Percentiles rank a stretch among this genome's conserved stretches.
These are phyloP conservation scores for Zosterops lateralis DNA, from an alignment of 2,113 vertebrate genomes.

Conservation along the genomic window DNA sequence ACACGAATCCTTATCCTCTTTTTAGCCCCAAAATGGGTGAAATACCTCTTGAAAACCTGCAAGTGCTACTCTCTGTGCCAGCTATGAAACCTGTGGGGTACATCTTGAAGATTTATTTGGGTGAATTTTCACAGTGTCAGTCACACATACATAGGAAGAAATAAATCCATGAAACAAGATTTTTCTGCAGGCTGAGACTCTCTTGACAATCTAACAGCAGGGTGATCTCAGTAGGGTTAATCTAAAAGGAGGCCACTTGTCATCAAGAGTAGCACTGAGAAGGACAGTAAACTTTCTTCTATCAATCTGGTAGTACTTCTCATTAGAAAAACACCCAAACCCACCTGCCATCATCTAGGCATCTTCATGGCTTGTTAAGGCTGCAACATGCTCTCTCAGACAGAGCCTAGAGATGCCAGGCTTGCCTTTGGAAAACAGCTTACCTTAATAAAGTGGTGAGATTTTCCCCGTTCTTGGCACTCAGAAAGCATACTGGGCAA, in stretches of 20 bases:
- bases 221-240: neutral
- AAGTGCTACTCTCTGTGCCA: neutral
- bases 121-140: neutral
- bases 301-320: neutral
- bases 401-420: neutral
- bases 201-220: neutral
- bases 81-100: neutral
- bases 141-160: fast-evolving
- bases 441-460: slow-evolving; percentile 5
- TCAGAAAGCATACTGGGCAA: neutral
- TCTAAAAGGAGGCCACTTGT: neutral
- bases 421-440: slow-evolving; percentile 16
- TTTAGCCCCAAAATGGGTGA: neutral
- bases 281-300: neutral
- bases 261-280: neutral
- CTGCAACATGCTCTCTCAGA: neutral
- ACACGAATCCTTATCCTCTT: neutral
- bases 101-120: neutral
- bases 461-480: slow-evolving; percentile 23
- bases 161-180: neutral
- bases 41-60: neutral
- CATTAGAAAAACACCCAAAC: neutral
- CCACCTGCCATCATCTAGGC: neutral
- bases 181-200: neutral
- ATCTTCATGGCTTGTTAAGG: neutral